A percentile compares a stretch with the other conserved stretches of the same genome.
Evolutionary conservation across 2,888 invertebrate genomes (phyloP).

Genomic region (Nysson spinosus): DNA sequence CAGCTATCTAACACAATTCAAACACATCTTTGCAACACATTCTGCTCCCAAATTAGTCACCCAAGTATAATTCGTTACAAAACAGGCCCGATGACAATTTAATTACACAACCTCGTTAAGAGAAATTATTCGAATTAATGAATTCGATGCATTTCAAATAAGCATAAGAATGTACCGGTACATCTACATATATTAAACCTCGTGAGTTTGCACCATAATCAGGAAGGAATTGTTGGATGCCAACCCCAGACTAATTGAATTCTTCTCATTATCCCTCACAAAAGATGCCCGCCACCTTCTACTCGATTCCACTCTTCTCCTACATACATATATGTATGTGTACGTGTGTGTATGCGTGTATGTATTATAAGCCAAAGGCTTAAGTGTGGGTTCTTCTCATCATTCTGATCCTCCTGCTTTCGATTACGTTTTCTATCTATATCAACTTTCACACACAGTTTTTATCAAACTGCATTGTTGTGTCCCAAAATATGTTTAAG

Average conservation of each 20-base stretch:
- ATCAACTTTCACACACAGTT: constrained; percentile 4
- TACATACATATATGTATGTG: too few species aligned
- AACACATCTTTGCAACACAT: too few species aligned
- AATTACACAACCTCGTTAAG: too few species aligned
- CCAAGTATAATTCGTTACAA: too few species aligned
- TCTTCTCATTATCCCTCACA: constrained; percentile 50
- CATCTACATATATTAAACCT: not conserved
- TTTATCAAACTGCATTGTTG: too few species aligned
- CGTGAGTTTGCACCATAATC: constrained; percentile 20
- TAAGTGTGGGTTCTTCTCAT: constrained; percentile 4
- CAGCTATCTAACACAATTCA: too few species aligned
- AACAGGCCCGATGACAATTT: too few species aligned
- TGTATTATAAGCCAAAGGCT: too few species aligned
- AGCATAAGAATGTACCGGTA: not conserved
- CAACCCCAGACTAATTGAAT: constrained; percentile 53
- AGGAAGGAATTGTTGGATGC: constrained; percentile 33
- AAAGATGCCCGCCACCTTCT: constrained; percentile 37
- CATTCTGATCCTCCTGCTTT: not conserved
- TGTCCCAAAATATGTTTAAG: too few species aligned
- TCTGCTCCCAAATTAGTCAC: too few species aligned
- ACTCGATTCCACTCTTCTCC: not conserved
- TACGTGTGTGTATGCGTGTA: not conserved
- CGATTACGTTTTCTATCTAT: constrained; percentile 6
- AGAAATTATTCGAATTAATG: not conserved
- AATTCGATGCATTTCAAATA: not conserved